Percentiles rank a stretch among this genome's conserved stretches.
Conservation (phyloP, 2,888 invertebrate genomes). For the Phyllotreta cruciferae region DNA sequence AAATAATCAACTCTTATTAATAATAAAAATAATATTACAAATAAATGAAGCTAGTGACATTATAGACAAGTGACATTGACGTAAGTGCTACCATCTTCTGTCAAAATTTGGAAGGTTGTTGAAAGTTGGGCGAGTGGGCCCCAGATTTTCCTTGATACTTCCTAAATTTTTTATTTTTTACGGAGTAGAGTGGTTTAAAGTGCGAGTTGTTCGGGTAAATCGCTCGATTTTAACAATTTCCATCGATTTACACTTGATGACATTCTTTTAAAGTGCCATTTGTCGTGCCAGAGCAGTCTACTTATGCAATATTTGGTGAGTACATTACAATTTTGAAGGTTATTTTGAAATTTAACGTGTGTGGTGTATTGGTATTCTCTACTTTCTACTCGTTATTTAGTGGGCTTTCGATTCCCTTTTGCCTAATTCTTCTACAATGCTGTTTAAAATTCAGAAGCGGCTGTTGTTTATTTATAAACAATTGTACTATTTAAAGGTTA, state of each 20-base stretch:
- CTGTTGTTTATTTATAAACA: conserved; percentile 17
- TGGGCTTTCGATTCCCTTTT: conserved; percentile 29
- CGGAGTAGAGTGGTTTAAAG: conserved; percentile 28
- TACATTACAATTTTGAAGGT: conserved; percentile 45
- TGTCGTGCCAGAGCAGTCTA: conserved; percentile 33
- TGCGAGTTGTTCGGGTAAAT: conserved; percentile 29
- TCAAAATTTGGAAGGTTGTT: conserved; percentile 12
- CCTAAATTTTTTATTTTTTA: conserved; percentile 27
- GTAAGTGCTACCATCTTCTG: conserved; percentile 16
- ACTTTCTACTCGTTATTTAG: conserved; percentile 33
- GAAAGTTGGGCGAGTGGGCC: conserved; percentile 35
- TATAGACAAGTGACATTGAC: too few relatives aligned
- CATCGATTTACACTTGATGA: conserved; percentile 19
- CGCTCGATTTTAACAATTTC: conserved; percentile 14
- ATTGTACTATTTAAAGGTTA: conserved; percentile 3
- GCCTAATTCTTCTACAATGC: background rate
- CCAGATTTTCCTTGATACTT: conserved; percentile 38
- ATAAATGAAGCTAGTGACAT: too few relatives aligned
- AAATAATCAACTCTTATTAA: too few relatives aligned
- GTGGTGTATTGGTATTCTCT: conserved; percentile 29
- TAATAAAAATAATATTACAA: too few relatives aligned
- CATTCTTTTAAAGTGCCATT: conserved; percentile 34
- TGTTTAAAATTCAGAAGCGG: background rate
- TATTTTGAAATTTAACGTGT: conserved; percentile 38
- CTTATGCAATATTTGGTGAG: conserved; percentile 49